Evolutionary conservation across 2,113 vertebrate species (phyloP).

Genomic region (Macroglossus sobrinus): DNA sequence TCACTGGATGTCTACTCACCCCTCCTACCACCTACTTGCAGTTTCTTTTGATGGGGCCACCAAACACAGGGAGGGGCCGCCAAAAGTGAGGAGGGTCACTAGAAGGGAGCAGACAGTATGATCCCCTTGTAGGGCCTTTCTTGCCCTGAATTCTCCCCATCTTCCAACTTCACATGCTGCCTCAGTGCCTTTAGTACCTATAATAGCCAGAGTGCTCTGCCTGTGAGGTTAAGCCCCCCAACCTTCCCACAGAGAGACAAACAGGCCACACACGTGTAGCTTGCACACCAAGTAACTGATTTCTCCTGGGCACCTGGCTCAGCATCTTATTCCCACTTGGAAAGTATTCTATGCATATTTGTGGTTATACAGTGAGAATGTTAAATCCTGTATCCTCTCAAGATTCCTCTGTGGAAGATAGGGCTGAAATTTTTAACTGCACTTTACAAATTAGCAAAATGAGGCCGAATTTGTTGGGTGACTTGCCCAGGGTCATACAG

Average conservation of each 20-base stretch:
- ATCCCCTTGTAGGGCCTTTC: accelerated
- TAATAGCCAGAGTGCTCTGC: not conserved
- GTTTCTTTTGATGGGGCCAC: not conserved
- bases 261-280: not conserved
- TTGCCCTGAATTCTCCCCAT: not conserved
- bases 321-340: not conserved
- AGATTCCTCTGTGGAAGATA: not conserved
- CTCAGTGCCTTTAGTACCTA: not conserved
- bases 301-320: not conserved
- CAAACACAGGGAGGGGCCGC: not conserved
- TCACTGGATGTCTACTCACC: not conserved
- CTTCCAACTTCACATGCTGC: not conserved
- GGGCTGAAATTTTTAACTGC: not conserved
- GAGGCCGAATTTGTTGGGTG: not conserved
- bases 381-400: not conserved
- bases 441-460: not conserved
- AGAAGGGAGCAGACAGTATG: not conserved
- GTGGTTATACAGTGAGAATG: not conserved
- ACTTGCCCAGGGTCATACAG: not conserved
- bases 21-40: not conserved
- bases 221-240: not conserved
- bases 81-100: not conserved
- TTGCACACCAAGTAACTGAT: not conserved
- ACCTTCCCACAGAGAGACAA: not conserved
- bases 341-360: not conserved